A percentile compares a stretch with the other conserved stretches of the same genome.
phyloP scores from a whole-genome alignment of 92 coral and sea anemone genomes.

The Palythoa grandis region DNA sequence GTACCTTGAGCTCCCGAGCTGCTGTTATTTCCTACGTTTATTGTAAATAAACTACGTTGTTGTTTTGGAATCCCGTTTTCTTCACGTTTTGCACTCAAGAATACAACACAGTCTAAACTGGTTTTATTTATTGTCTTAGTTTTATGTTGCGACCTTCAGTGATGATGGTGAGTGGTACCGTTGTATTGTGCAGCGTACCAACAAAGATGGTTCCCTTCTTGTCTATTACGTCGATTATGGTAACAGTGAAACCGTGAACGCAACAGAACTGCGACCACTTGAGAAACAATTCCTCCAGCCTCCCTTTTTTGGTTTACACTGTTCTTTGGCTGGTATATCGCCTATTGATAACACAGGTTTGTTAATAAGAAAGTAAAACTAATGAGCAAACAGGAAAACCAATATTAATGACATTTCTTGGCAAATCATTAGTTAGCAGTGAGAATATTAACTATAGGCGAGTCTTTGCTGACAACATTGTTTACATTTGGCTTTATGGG shows the following conservation, averaged over 20 bases:
- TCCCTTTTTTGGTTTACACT: constrained; percentile 79
- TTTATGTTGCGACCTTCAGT: constrained; percentile 56
- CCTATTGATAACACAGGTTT: constrained; percentile 40
- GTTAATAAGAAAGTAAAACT: neutral
- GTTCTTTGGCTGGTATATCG: constrained; percentile 50
- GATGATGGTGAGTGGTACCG: constrained; percentile 78
- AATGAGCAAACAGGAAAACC: neutral
- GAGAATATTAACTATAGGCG: too few relatives aligned
- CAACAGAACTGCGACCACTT: constrained; percentile 67
- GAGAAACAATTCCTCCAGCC: constrained; percentile 54
- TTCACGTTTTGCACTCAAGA: too few relatives aligned
- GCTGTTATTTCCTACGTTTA: neutral
- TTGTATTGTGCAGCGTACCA: constrained; percentile 56
- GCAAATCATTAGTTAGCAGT: too few relatives aligned
- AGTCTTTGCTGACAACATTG: too few relatives aligned
- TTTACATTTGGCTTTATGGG: too few relatives aligned
- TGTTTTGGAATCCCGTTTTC: too few relatives aligned
- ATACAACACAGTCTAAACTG: neutral
- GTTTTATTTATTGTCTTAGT: neutral
- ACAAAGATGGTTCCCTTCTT: constrained; percentile 41
- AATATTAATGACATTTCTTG: neutral
- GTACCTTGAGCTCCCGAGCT: too few relatives aligned
- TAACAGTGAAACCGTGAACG: constrained; percentile 59
- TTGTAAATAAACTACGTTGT: neutral
- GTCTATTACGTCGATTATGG: constrained; percentile 89